These are phyloP conservation scores for Acropternis orthonyx DNA, from an alignment of 2,797 vertebrate species.

Conservation along the genomic window DNA sequence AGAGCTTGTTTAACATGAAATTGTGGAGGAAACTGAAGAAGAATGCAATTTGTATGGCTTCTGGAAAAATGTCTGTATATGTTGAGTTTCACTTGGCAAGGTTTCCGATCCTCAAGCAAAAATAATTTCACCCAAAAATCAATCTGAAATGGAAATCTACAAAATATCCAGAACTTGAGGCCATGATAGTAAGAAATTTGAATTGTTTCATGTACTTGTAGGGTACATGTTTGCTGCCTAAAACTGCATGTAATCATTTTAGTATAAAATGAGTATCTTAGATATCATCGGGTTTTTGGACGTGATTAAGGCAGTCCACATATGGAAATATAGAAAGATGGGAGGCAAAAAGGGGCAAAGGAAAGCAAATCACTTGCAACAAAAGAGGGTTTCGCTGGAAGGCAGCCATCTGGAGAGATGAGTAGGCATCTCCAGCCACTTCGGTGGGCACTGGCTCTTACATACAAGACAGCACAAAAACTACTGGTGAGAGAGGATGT, in stretches of 20 bases:
- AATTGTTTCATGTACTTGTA: neutral
- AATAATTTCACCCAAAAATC: neutral
- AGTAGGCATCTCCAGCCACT: neutral
- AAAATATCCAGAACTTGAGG: neutral
- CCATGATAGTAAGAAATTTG: neutral
- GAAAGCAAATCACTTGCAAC: neutral
- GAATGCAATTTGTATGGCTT: neutral
- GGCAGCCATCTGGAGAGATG: neutral
- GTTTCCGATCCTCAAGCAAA: neutral
- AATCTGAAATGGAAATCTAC: neutral
- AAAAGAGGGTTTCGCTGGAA: neutral
- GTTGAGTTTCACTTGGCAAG: neutral
- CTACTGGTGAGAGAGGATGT: neutral
- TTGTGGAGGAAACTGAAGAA: neutral
- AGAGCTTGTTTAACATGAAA: neutral
- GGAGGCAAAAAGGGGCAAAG: neutral
- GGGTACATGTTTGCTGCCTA: neutral
- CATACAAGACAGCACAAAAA: neutral
- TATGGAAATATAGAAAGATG: neutral
- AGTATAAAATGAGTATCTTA: neutral
- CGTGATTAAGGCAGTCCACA: neutral
- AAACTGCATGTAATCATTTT: neutral
- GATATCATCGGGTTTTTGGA: neutral
- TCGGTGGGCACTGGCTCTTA: neutral
- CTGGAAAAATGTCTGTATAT: neutral